Evolutionary conservation across 1,140 invertebrate genomes (phyloP).

Genomic region (Ruditapes philippinarum): DNA sequence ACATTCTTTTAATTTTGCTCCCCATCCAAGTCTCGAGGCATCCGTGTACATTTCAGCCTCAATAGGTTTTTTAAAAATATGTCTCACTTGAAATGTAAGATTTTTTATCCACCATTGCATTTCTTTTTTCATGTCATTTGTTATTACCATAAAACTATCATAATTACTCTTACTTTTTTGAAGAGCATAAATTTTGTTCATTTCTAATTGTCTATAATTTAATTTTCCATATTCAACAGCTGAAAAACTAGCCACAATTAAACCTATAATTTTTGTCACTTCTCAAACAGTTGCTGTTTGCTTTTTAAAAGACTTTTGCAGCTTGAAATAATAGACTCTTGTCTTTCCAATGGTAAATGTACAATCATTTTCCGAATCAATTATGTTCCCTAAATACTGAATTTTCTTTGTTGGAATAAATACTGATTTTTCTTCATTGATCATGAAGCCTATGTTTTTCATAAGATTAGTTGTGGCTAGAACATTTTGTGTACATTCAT

Average conservation of each 20-base stretch:
- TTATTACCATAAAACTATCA: conserved; percentile 28
- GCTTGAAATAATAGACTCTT: neutral
- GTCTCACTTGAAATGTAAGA: conserved; percentile 6
- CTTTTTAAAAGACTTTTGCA: conserved; percentile 21
- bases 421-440: conserved; percentile 64
- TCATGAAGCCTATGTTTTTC: conserved; percentile 61
- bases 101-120: conserved; percentile 59
- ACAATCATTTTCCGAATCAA: conserved; percentile 59
- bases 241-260: conserved; percentile 41
- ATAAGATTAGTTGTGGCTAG: conserved; percentile 44
- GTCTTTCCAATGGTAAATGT: neutral
- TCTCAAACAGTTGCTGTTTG: conserved; percentile 5
- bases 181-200: conserved; percentile 26
- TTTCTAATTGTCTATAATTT: conserved; percentile 63
- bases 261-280: conserved; percentile 26
- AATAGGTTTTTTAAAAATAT: neutral
- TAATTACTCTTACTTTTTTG: conserved; percentile 40
- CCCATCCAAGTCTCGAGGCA: conserved; percentile 48
- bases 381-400: conserved; percentile 48
- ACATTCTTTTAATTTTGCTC: conserved; percentile 4
- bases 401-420: conserved; percentile 3
- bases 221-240: conserved; percentile 59
- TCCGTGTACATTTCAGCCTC: conserved; percentile 9
- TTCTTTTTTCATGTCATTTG: conserved; percentile 33
- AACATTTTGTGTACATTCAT: conserved; percentile 66